A percentile compares a stretch with the other conserved stretches of the same genome.
Evolutionary conservation across 2,113 vertebrate genomes (phyloP).

Genomic region (Nyctibius bracteatus): DNA sequence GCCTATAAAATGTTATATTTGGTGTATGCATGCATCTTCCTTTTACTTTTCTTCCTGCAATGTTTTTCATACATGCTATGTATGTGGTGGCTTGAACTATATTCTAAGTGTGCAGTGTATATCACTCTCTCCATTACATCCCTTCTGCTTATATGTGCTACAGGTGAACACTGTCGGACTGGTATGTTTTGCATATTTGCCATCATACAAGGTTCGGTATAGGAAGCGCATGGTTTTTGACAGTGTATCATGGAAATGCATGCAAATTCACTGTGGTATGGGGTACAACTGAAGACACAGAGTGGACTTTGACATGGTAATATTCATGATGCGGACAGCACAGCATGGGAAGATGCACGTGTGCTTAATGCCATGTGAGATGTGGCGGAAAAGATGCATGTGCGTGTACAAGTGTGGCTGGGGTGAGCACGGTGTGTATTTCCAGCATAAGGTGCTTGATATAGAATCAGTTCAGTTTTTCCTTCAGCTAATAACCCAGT

Average conservation of each 20-base stretch:
- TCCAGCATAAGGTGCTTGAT: not conserved
- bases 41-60: not conserved
- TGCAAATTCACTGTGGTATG: not conserved
- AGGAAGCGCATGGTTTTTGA: not conserved
- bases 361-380: not conserved
- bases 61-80: not conserved
- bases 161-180: not conserved
- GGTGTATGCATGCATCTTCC: not conserved
- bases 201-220: not conserved
- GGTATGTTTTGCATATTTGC: not conserved
- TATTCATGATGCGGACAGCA: not conserved
- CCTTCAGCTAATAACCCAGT: not conserved
- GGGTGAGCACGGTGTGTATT: not conserved
- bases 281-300: not conserved
- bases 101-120: not conserved
- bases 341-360: not conserved
- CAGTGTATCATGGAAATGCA: not conserved
- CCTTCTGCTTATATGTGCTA: not conserved
- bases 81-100: not conserved
- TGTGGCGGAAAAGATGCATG: rapidly evolving
- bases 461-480: not conserved
- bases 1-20: not conserved
- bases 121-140: not conserved
- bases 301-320: not conserved
- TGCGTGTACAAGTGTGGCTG: not conserved